These are phyloP conservation scores for Danio choprae DNA, from an alignment of 2,797 vertebrate species.

Conservation along the genomic window DNA sequence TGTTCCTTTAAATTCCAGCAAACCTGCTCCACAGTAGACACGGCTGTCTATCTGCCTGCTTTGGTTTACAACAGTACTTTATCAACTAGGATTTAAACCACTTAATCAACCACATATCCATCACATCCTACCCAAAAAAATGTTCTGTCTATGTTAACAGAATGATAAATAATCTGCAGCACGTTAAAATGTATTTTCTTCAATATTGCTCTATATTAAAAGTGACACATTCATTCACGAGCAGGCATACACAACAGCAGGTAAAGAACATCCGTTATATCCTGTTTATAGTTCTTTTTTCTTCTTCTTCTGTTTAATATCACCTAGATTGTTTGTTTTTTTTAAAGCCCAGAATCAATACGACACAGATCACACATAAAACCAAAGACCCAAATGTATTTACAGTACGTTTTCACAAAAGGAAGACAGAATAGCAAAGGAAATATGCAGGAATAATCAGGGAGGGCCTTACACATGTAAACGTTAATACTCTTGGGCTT, in stretches of 20 bases:
- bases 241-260: slow-evolving; percentile 76
- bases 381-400: slow-evolving; percentile 72
- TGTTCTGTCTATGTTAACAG: slow-evolving; percentile 15
- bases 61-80: slow-evolving; percentile 12
- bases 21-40: background rate
- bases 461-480: slow-evolving; percentile 40
- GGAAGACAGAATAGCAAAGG: slow-evolving; percentile 75
- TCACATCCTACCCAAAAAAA: slow-evolving; percentile 23
- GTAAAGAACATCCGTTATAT: slow-evolving; percentile 70
- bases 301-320: slow-evolving; percentile 22
- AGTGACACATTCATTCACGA: slow-evolving; percentile 79
- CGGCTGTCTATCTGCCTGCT: background rate
- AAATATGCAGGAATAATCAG: slow-evolving; percentile 56
- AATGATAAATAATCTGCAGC: slow-evolving; percentile 48
- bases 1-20: background rate
- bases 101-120: background rate
- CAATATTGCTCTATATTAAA: slow-evolving; percentile 77
- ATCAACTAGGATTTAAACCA: slow-evolving; percentile 33
- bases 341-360: slow-evolving; percentile 77
- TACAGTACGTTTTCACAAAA: slow-evolving; percentile 74
- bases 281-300: slow-evolving; percentile 33
- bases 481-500: slow-evolving; percentile 25
- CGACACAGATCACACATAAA: slow-evolving; percentile 75
- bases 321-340: slow-evolving; percentile 50
- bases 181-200: slow-evolving; percentile 59